Evolutionary conservation across 1,140 invertebrate genomes (phyloP).

Genomic region (Drosophila persimilis): DNA sequence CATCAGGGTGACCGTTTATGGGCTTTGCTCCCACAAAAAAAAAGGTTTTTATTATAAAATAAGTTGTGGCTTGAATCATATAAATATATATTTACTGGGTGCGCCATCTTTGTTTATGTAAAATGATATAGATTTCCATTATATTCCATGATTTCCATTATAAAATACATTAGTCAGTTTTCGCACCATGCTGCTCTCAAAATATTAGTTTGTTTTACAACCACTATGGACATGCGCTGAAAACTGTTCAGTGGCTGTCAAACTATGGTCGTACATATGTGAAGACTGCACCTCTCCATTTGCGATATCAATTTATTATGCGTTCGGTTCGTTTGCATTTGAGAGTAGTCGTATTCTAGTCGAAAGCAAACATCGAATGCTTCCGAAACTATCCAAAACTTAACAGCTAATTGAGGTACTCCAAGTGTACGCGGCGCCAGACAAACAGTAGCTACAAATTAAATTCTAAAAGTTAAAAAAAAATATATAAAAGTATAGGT

Average conservation of each 20-base stretch:
- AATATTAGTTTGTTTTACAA: too few species aligned
- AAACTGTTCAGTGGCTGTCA: background rate
- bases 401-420: conserved; percentile 72
- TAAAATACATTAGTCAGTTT: too few species aligned
- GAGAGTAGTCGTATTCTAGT: conserved; percentile 8
- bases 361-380: conserved; percentile 7
- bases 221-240: too few species aligned
- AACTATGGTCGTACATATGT: conserved; percentile 6
- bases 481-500: conserved; percentile 36
- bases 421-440: conserved; percentile 59
- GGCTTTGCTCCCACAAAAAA: too few species aligned
- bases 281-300: background rate
- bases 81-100: too few species aligned
- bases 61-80: too few species aligned
- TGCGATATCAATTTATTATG: conserved; percentile 23
- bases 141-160: too few species aligned
- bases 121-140: too few species aligned
- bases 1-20: too few species aligned
- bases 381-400: conserved; percentile 34
- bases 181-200: too few species aligned
- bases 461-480: conserved; percentile 40
- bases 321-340: conserved; percentile 5
- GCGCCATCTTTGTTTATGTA: too few species aligned
- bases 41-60: too few species aligned
- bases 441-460: conserved; percentile 14